Evolutionary conservation across 2,888 invertebrate genomes (phyloP).

Genomic region (Lasiommata megera): DNA sequence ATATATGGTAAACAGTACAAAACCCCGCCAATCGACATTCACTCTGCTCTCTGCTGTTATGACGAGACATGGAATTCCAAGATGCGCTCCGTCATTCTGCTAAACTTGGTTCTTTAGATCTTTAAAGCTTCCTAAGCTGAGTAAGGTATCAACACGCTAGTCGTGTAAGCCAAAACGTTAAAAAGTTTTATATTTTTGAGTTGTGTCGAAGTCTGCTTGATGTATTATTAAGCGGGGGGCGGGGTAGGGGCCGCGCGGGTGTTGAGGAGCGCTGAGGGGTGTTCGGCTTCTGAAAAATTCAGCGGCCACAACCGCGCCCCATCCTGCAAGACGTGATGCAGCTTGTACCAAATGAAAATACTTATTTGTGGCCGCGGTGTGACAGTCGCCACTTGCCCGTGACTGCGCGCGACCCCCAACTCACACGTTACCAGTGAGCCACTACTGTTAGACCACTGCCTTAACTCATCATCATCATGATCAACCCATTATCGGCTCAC

Average conservation of each 20-base stretch:
- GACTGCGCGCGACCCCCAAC: not conserved
- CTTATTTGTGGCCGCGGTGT: constrained; percentile 38
- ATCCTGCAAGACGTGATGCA: constrained; percentile 48
- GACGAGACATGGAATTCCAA: too few species aligned
- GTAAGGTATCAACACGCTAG: not conserved
- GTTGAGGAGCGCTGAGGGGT: constrained; percentile 35
- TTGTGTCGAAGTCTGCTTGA: constrained; percentile 69
- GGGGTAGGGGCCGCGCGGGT: constrained; percentile 14
- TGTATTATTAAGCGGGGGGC: constrained; percentile 65
- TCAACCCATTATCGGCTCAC: too few species aligned
- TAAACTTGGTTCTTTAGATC: too few species aligned
- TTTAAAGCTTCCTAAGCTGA: too few species aligned
- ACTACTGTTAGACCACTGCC: too few species aligned
- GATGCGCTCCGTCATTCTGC: too few species aligned
- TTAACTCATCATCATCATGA: too few species aligned
- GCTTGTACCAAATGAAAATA: constrained; percentile 55
- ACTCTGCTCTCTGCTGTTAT: too few species aligned
- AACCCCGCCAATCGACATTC: too few species aligned
- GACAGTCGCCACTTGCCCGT: not conserved
- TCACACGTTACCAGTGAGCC: not conserved
- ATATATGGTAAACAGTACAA: too few species aligned
- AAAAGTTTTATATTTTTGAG: constrained; percentile 42
- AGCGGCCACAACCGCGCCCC: constrained; percentile 43
- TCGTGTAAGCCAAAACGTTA: not conserved
- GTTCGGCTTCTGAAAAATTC: constrained; percentile 64